These are phyloP conservation scores for Notodonta dromedarius DNA, from an alignment of 2,888 invertebrate genomes.

Conservation along the genomic window DNA sequence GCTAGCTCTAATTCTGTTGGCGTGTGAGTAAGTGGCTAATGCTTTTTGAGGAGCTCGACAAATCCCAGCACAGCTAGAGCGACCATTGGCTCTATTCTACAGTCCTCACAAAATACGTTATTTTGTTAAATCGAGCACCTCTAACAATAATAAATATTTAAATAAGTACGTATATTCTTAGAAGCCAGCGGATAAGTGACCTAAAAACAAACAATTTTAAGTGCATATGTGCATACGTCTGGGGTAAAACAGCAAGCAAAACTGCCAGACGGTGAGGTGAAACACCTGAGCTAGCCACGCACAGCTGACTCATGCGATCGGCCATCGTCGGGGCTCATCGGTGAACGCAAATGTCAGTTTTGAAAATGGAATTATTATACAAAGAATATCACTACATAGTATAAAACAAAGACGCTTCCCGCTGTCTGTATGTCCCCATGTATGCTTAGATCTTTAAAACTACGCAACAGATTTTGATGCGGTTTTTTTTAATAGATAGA, in stretches of 20 bases:
- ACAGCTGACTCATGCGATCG: constrained; percentile 21
- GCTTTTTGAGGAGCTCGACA: no score
- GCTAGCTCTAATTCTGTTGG: no score
- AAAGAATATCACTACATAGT: no score
- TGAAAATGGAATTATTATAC: background rate
- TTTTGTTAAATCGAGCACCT: background rate
- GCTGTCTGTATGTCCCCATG: no score
- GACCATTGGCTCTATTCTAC: no score
- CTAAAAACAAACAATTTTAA: constrained; percentile 12
- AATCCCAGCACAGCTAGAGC: no score
- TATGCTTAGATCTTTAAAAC: no score
- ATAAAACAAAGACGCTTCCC: no score
- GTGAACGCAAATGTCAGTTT: background rate
- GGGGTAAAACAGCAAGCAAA: constrained; percentile 17
- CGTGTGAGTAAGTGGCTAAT: no score
- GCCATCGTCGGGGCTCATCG: constrained; percentile 32
- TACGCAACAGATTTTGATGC: no score
- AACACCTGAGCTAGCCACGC: constrained; percentile 31
- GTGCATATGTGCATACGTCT: constrained; percentile 11
- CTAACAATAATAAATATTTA: background rate
- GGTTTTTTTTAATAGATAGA: no score
- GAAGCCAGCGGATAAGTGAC: constrained; percentile 5
- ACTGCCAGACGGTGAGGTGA: constrained; percentile 35
- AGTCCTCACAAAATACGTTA: background rate
- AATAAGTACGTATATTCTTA: background rate